A percentile compares a stretch with the other conserved stretches of the same genome.
Conservation (phyloP, 2,888 invertebrate species). For the Thera obeliscata region DNA sequence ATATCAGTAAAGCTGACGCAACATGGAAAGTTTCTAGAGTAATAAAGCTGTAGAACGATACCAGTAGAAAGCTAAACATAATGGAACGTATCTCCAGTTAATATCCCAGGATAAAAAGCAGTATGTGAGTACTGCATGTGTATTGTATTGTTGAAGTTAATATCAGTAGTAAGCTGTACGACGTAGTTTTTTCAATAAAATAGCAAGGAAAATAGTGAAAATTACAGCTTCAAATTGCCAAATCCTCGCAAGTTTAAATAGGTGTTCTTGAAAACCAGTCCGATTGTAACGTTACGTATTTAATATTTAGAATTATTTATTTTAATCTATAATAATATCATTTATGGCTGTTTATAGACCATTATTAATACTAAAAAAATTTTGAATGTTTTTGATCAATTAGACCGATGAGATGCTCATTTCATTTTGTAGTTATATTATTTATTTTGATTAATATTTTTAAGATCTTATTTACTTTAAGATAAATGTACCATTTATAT, state of each 20-base stretch:
- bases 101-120: not conserved
- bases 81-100: not conserved
- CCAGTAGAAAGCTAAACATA: no score
- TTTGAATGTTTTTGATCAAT: not conserved
- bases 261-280: conserved; percentile 26
- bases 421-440: not conserved
- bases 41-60: no score
- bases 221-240: not conserved
- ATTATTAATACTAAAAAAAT: not conserved
- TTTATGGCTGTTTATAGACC: conserved; percentile 7
- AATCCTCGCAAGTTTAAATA: not conserved
- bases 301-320: conserved; percentile 4
- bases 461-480: conserved; percentile 47
- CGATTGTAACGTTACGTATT: conserved; percentile 1
- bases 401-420: not conserved
- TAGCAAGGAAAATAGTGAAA: not conserved
- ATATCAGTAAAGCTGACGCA: not conserved
- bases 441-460: conserved; percentile 22
- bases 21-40: not conserved
- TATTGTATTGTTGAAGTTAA: not conserved
- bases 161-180: not conserved
- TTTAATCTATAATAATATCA: not conserved
- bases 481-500: conserved; percentile 50
- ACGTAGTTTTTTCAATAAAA: not conserved
- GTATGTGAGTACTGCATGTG: not conserved